A percentile compares a stretch with the other conserved stretches of the same genome.
Evolutionary conservation across 2,797 vertebrate genomes (phyloP).

Genomic region (Phyllotis vaccarum): DNA sequence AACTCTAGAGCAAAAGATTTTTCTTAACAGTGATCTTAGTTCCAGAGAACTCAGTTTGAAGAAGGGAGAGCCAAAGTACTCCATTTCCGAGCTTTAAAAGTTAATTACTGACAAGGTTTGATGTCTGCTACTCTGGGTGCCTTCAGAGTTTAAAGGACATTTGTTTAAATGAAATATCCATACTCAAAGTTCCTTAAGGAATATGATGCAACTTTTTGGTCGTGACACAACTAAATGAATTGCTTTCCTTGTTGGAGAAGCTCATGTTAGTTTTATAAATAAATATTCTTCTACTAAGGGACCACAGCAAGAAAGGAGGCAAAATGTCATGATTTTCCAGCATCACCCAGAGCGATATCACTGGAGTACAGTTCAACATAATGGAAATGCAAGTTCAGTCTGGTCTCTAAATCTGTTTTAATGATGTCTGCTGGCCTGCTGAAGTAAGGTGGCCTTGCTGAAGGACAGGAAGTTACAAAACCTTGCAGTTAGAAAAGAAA

Average conservation of each 20-base stretch:
- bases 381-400: background rate
- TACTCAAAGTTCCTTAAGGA: background rate
- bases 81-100: background rate
- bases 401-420: background rate
- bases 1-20: background rate
- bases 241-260: background rate
- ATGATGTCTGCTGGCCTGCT: too few relatives aligned
- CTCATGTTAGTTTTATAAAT: background rate
- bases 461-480: background rate
- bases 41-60: background rate
- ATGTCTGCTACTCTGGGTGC: background rate
- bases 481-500: background rate
- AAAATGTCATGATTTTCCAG: background rate
- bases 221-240: background rate
- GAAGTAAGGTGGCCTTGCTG: background rate
- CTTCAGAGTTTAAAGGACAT: constrained; percentile 2
- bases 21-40: background rate
- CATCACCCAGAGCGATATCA: background rate
- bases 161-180: background rate
- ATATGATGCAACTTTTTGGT: background rate
- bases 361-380: background rate
- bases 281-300: background rate
- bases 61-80: background rate
- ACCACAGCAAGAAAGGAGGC: background rate
- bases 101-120: background rate